Evolutionary conservation across 1,140 invertebrate species (phyloP).

Genomic region (Aphis craccivora): DNA sequence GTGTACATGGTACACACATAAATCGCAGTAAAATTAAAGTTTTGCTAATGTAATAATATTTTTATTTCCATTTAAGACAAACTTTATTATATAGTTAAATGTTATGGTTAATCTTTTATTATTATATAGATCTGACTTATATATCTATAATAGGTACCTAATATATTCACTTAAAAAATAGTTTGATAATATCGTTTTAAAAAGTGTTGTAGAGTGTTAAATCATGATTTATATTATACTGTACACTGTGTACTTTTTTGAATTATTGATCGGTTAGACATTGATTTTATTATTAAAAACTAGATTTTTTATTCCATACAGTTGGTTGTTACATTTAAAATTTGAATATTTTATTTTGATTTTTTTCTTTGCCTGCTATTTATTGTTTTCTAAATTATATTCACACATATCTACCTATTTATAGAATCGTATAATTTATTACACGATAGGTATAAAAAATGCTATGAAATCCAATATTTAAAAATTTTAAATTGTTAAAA

Average conservation of each 20-base stretch:
- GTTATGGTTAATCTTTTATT: not conserved
- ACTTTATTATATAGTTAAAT: not conserved
- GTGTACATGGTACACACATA: not conserved
- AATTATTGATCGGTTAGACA: not conserved
- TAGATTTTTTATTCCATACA: not conserved
- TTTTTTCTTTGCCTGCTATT: too few relatives aligned
- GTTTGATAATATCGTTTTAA: not conserved
- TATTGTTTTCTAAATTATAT: too few relatives aligned
- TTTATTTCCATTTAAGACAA: not conserved
- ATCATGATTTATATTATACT: not conserved
- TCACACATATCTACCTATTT: too few relatives aligned
- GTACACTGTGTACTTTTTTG: not conserved
- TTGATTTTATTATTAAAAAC: not conserved
- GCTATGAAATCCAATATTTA: too few relatives aligned
- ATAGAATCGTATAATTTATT: too few relatives aligned
- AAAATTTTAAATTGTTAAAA: too few relatives aligned
- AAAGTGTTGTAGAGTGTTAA: not conserved
- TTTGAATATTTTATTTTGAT: too few relatives aligned
- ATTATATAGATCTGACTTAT: not conserved
- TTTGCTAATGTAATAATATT: conserved; percentile 9
- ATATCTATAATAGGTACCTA: too few relatives aligned
- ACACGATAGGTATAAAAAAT: too few relatives aligned
- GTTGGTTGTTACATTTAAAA: too few relatives aligned
- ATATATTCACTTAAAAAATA: not conserved
- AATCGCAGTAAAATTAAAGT: not conserved